A percentile compares a stretch with the other conserved stretches of the same genome.
Evolutionary conservation across 2,113 vertebrate genomes (phyloP).

Genomic region (Emydura subglobosa): DNA sequence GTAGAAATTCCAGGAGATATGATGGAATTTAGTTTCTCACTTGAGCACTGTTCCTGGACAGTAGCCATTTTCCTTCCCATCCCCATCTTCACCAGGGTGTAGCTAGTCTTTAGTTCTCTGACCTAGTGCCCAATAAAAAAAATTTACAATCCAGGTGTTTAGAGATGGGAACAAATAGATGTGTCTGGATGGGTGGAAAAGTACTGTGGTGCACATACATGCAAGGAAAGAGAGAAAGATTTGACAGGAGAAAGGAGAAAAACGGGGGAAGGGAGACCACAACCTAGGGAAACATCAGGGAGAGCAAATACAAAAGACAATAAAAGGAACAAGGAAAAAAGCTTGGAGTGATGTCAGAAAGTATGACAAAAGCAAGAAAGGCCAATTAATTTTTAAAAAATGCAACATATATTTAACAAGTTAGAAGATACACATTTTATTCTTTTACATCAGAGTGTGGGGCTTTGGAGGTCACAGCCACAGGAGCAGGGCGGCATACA

Average conservation of each 20-base stretch:
- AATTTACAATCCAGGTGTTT: background rate
- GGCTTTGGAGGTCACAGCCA: background rate
- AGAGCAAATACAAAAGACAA: background rate
- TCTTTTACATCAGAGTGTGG: background rate
- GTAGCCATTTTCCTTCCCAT: too few species aligned
- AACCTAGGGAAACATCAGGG: background rate
- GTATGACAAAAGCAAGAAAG: background rate
- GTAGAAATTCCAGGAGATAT: too few species aligned
- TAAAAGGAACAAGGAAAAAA: background rate
- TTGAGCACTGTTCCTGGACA: too few species aligned
- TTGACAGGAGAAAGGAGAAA: background rate
- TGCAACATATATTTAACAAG: too few species aligned
- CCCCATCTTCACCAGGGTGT: too few species aligned
- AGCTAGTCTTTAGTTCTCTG: background rate
- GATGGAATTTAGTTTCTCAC: too few species aligned
- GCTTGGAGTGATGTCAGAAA: background rate
- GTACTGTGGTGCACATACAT: background rate
- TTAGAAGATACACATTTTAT: background rate
- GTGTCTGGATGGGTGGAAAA: background rate
- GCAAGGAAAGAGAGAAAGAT: background rate
- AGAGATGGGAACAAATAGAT: background rate
- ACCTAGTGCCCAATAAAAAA: background rate
- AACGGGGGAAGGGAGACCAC: background rate
- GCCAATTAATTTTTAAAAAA: too few species aligned
- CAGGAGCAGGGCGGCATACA: background rate